Base-by-base conservation (phyloP, 1,140 invertebrate genomes). In the Hylaeus anthracinus region DNA sequence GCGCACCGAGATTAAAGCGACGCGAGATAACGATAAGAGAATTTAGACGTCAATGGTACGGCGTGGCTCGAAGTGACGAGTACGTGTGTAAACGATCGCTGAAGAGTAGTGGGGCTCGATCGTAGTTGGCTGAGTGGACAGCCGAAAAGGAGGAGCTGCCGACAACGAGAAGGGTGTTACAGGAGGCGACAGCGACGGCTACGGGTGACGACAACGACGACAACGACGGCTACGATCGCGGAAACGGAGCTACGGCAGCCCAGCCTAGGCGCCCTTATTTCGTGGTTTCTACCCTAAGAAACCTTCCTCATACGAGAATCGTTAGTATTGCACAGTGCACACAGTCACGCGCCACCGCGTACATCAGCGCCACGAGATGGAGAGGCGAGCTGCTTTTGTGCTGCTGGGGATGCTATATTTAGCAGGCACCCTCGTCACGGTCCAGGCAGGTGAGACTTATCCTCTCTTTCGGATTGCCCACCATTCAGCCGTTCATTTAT, bases 381-480 rank as follows among this genome's bases (percentile, higher is more conserved):
- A 91, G 88, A 91, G 84, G 79, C 90, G 90, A 88, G 88, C 86
- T 86, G 88, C 86, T 88, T 88, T 89, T 86, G 84, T 91, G 77
- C 86, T 91, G 86, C 90, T 92, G 85, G 86, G 87, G 75, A 80
- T 92, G 90, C 92, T 93, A 93, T 93, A 90, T 91, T 93, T 93
- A 92, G 91, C 90, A 70, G 87, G 89, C 87, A 89, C 86, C 91
- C 86, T 92, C 86, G 87, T 83, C 87, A 88, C 85, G 82, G 85
- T 90, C 86, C 87, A 90, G 82, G 90, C 90, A 90, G 91, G 91
- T 92, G 88, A 92, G 90, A 88, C 58, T 67, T 63, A 69, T 69
- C 51, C 65, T 79, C 66, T 74, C 64, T 64, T 65, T 72, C 63
- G 70, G 72, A 61, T 77, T 67, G 58, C 53, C 48, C 64, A 74